Base-by-base conservation (phyloP, 2,113 vertebrate species). In the Syngnathoides biaculeatus region DNA sequence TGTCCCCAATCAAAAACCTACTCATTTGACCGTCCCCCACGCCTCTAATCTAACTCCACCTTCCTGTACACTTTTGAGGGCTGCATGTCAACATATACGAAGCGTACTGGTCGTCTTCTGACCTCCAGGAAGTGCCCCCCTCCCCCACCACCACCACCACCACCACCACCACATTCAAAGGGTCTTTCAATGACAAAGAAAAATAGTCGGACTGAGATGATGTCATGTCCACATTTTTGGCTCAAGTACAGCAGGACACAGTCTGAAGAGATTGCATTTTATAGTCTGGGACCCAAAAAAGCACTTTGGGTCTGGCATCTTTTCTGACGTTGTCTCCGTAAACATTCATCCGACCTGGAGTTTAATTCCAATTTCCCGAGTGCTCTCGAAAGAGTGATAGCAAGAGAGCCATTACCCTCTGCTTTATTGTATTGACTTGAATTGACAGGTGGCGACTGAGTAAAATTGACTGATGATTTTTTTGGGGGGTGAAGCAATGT, bases 371-470 rank as follows among this genome's bases (percentile, higher is more conserved):
- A 77, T 85, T 74, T 0, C 3, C 22, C 26, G 17, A 75, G 72
- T 81, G 68, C 73, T 71, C 67, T 39, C 71, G 56, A 17, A 75
- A 59, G 53, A 77, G 57, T 68, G 75, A 79, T 67, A 72, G 67
- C 26, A 39, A 79, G 30, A 77, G 12, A 70, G 19, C 38, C 1
- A 13, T 64, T 56, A 38, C 67, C 60, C 77, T 78, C 70, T 75
- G 64, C 67, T 80, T 67, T 45, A 69, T 77, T 50, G 60, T 63
- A 83, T 75, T 78, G 80, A 79, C 79, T 74, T 27, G 53, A 71
- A 73, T 72, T 77, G 81, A 86, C 59, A 67, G 74, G 75, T 61
- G 26, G 71, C 66, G 73, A 74, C 67, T 63, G 74, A 85, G 72
- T 53, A 30, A 38, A 58, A 73, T 40, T 67, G 78, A 82, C 72